A percentile compares a stretch with the other conserved stretches of the same genome.
phyloP scores from a whole-genome alignment of 1,140 invertebrate species.

The Hylaeus volcanicus region DNA sequence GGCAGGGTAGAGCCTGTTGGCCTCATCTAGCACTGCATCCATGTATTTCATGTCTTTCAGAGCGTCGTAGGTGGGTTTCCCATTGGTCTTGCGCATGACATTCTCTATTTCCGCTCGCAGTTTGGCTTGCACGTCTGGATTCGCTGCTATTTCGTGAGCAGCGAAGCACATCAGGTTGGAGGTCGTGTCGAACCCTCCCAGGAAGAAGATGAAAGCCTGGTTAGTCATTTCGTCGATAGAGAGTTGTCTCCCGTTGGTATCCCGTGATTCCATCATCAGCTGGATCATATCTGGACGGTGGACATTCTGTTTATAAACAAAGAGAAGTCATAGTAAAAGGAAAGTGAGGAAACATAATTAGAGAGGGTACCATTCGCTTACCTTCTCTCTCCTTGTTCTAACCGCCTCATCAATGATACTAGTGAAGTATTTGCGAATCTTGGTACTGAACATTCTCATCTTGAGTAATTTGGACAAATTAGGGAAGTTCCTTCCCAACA shows the following conservation, averaged over 20 bases:
- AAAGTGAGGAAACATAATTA: too few species aligned
- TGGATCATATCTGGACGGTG: conserved; percentile 46
- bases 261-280: conserved; percentile 42
- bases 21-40: conserved; percentile 41
- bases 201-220: conserved; percentile 47
- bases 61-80: conserved; percentile 27
- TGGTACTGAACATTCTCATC: conserved; percentile 10
- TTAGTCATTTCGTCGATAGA: conserved; percentile 43
- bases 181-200: conserved; percentile 19
- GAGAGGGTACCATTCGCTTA: neutral
- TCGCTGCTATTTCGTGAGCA: neutral
- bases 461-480: neutral
- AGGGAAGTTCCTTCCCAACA: conserved; percentile 16
- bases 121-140: conserved; percentile 26
- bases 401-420: neutral
- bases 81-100: neutral
- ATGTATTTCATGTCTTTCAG: conserved; percentile 44
- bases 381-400: conserved; percentile 15
- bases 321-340: too few species aligned
- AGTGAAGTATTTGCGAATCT: conserved; percentile 13
- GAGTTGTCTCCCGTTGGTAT: neutral
- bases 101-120: conserved; percentile 23
- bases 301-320: neutral
- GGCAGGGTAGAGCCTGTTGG: neutral
- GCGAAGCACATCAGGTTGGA: conserved; percentile 9